Conservation (phyloP, 2,888 invertebrate species). For the Embidobia sp. region DNA sequence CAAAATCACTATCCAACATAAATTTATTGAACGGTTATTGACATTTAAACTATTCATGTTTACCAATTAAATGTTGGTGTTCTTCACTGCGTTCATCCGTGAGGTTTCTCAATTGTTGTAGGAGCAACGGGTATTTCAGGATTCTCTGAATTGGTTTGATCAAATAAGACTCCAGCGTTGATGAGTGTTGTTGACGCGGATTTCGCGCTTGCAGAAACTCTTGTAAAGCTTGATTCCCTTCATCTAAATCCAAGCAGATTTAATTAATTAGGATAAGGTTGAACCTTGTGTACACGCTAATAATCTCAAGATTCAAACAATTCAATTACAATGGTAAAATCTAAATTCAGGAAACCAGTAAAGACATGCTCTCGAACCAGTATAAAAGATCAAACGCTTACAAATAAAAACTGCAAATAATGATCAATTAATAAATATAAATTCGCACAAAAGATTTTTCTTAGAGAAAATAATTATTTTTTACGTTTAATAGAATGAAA, state of each 20-base stretch:
- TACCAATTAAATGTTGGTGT: slow-evolving; percentile 95
- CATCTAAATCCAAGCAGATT: slow-evolving; percentile 84
- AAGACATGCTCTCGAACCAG: background rate
- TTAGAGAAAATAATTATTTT: too few relatives aligned
- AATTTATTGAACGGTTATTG: too few relatives aligned
- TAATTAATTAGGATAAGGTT: slow-evolving; percentile 19
- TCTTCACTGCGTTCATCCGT: slow-evolving; percentile 96
- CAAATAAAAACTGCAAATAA: background rate
- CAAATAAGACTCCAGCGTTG: slow-evolving; percentile 97
- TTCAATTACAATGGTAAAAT: slow-evolving; percentile 18
- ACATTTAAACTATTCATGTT: too few relatives aligned
- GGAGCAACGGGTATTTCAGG: slow-evolving; percentile 96
- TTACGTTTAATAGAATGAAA: too few relatives aligned
- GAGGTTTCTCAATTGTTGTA: slow-evolving; percentile 96
- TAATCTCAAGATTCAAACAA: slow-evolving; percentile 9
- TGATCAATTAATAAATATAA: too few relatives aligned
- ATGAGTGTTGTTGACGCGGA: slow-evolving; percentile 98
- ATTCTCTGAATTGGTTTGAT: slow-evolving; percentile 99
- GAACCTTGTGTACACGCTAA: background rate
- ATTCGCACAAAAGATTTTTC: too few relatives aligned
- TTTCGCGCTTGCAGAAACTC: slow-evolving; percentile 97
- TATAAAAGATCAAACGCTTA: background rate
- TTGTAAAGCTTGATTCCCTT: slow-evolving; percentile 97
- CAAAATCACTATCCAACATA: too few relatives aligned
- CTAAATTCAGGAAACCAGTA: background rate